Evolutionary conservation across 2,888 invertebrate genomes (phyloP).

Genomic region (Plebejus anna): DNA sequence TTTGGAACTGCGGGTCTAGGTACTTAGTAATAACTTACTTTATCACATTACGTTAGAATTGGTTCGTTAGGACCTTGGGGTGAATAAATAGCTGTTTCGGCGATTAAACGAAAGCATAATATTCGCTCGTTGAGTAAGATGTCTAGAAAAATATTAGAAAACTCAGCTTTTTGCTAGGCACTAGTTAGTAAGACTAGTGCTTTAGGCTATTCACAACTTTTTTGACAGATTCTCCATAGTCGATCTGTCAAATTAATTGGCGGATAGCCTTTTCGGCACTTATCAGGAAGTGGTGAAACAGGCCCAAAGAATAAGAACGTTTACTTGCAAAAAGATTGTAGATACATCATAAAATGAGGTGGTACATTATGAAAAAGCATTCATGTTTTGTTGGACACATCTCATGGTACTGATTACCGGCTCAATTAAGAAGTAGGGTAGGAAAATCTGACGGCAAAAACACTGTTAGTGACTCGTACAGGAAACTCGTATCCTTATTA

Average conservation of each 20-base stretch:
- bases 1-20: slow-evolving; percentile 62
- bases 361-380: no score
- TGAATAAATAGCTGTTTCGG: neutral
- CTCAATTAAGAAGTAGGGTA: neutral
- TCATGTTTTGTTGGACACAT: no score
- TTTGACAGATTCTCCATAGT: no score
- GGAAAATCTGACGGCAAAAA: neutral
- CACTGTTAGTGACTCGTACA: neutral
- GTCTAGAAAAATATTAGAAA: neutral
- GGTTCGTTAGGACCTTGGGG: slow-evolving; percentile 24
- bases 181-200: neutral
- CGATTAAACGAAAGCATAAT: neutral
- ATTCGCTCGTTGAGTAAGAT: neutral
- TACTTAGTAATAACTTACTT: slow-evolving; percentile 37
- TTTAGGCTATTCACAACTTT: no score
- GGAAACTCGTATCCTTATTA: neutral
- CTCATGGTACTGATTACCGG: neutral
- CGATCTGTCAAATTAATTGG: no score
- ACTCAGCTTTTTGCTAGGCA: neutral
- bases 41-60: slow-evolving; percentile 17
- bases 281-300: no score
- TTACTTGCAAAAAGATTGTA: no score
- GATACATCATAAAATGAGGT: no score
- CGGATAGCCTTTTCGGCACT: no score
- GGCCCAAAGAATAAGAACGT: no score